These are phyloP conservation scores for Lerista edwardsae DNA, from an alignment of 2,797 vertebrate species.

Conservation along the genomic window DNA sequence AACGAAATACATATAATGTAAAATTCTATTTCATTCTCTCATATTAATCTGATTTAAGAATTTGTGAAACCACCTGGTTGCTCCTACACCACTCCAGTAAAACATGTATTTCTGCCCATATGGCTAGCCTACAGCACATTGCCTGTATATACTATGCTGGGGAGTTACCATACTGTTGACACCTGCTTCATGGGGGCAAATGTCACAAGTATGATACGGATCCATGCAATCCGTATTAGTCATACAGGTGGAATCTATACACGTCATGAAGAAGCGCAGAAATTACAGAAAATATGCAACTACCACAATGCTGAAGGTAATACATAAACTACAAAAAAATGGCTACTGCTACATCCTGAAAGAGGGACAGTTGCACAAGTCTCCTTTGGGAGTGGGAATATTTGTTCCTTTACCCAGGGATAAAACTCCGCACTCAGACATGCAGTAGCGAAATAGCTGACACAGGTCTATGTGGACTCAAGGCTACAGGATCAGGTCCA, in stretches of 20 bases:
- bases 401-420: too few relatives aligned
- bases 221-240: neutral
- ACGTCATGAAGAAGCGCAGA: neutral
- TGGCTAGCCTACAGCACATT: neutral
- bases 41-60: neutral
- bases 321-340: neutral
- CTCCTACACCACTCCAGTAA: neutral
- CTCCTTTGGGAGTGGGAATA: too few relatives aligned
- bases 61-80: neutral
- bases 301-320: neutral
- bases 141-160: neutral
- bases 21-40: neutral
- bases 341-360: too few relatives aligned
- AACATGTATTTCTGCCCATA: neutral
- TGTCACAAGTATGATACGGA: neutral
- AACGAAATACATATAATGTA: neutral
- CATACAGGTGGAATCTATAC: neutral
- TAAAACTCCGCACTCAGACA: too few relatives aligned
- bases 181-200: neutral
- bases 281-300: neutral
- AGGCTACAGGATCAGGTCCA: too few relatives aligned
- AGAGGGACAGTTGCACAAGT: too few relatives aligned
- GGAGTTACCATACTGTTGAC: too few relatives aligned
- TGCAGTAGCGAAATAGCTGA: too few relatives aligned
- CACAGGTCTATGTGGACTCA: too few relatives aligned